These are phyloP conservation scores for Serranus cabrilla DNA, from an alignment of 2,797 vertebrate genomes.

Conservation along the genomic window DNA sequence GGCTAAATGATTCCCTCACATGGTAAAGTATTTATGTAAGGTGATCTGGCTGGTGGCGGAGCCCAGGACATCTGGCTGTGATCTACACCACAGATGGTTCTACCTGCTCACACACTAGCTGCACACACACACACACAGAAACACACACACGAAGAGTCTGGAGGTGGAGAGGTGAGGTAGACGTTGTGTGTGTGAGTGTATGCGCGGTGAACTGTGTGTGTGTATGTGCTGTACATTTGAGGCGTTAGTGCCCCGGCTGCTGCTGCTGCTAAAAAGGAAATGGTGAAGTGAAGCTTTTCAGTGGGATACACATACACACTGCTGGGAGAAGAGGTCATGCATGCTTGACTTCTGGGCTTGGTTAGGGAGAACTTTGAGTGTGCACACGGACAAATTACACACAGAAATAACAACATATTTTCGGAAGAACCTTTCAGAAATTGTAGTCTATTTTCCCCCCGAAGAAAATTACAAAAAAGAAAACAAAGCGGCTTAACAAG, in stretches of 20 bases:
- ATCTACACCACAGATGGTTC: slow-evolving; percentile 88
- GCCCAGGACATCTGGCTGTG: slow-evolving; percentile 87
- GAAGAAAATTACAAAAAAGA: neutral
- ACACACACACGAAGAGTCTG: slow-evolving; percentile 43
- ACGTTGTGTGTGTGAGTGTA: slow-evolving; percentile 49
- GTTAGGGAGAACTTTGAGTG: slow-evolving; percentile 31
- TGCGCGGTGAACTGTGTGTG: slow-evolving; percentile 45
- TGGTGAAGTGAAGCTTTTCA: slow-evolving; percentile 57
- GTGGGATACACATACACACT: slow-evolving; percentile 42
- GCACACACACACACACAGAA: slow-evolving; percentile 24
- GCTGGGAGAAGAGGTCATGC: slow-evolving; percentile 63
- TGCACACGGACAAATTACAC: slow-evolving; percentile 27
- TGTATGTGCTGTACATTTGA: slow-evolving; percentile 41
- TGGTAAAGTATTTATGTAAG: slow-evolving; percentile 94
- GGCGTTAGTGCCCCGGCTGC: slow-evolving; percentile 52
- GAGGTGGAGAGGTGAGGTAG: slow-evolving; percentile 62
- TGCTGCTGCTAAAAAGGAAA: slow-evolving; percentile 68
- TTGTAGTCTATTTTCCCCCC: neutral
- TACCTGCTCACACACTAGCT: slow-evolving; percentile 83
- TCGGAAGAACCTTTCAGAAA: neutral
- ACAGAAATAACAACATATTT: slow-evolving; percentile 13
- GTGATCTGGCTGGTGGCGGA: slow-evolving; percentile 85
- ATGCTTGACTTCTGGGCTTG: slow-evolving; percentile 66
- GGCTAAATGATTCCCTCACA: slow-evolving; percentile 93
- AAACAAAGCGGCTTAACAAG: slow-evolving; percentile 18